phyloP scores from a whole-genome alignment of 1,140 invertebrate genomes.

The Pseudomyrmex dendroicus region DNA sequence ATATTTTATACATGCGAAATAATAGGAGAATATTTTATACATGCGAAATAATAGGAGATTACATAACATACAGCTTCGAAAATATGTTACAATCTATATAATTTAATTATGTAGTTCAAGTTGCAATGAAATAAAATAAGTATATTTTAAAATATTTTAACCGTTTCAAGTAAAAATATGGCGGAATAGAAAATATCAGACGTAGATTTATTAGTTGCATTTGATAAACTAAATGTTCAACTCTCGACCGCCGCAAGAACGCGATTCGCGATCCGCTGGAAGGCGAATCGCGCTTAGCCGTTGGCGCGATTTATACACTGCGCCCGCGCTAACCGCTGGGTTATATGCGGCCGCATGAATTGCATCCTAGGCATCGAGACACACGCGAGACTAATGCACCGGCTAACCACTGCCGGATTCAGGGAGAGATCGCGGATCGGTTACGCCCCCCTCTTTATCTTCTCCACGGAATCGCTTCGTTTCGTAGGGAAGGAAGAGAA shows the following conservation, averaged over 20 bases:
- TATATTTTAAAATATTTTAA: neutral
- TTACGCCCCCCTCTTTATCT: constrained; percentile 68
- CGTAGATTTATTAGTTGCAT: constrained; percentile 40
- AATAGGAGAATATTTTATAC: neutral
- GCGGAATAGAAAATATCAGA: neutral
- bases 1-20: neutral
- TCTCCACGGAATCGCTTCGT: constrained; percentile 59
- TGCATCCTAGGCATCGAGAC: constrained; percentile 63
- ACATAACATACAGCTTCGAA: neutral
- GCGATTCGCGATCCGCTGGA: neutral
- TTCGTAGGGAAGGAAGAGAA: constrained; percentile 39
- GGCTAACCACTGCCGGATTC: constrained; percentile 65
- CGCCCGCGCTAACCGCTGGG: constrained; percentile 60
- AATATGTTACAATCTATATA: neutral
- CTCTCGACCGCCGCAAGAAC: constrained; percentile 31
- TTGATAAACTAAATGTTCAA: neutral
- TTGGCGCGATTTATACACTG: constrained; percentile 68
- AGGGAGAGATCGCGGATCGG: constrained; percentile 58
- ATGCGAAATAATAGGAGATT: neutral
- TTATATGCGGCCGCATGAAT: constrained; percentile 63
- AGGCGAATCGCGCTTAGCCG: constrained; percentile 48
- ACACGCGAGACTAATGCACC: constrained; percentile 67
- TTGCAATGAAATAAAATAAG: neutral
- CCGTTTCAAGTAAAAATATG: neutral
- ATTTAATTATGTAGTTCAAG: neutral